phyloP scores from a whole-genome alignment of 2,797 vertebrate genomes.

The Morelia viridis region DNA sequence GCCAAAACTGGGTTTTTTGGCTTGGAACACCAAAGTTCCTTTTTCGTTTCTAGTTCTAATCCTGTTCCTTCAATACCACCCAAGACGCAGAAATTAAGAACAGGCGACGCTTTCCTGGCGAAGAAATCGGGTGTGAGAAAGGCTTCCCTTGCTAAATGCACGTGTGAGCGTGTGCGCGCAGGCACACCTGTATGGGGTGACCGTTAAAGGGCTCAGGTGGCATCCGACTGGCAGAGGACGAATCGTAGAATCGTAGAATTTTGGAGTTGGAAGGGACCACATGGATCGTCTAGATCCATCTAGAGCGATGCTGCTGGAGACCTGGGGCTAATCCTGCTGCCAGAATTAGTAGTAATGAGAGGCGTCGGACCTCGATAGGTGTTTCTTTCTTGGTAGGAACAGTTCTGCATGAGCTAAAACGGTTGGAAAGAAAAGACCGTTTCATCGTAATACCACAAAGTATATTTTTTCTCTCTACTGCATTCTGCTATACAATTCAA shows the following conservation, averaged over 20 bases:
- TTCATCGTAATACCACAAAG: neutral
- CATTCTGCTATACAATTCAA: slow-evolving; percentile 47
- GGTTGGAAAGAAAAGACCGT: neutral
- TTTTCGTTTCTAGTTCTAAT: neutral
- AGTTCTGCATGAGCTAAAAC: no score
- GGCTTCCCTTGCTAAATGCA: neutral
- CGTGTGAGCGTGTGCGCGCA: neutral
- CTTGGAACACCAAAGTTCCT: no score
- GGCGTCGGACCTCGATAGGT: neutral
- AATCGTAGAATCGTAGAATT: no score
- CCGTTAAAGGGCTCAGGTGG: neutral
- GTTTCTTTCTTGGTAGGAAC: neutral
- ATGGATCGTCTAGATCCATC: no score
- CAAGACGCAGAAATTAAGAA: neutral
- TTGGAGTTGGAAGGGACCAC: no score
- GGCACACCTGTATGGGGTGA: neutral
- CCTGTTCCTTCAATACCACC: neutral
- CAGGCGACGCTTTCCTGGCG: neutral
- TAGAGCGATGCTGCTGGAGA: neutral
- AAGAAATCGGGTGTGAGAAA: neutral
- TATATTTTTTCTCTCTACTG: slow-evolving; percentile 52
- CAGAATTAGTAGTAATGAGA: no score
- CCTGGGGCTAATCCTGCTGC: neutral
- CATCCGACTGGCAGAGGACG: no score
- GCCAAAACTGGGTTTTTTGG: no score